Percentiles rank a stretch among this genome's conserved stretches.
Conservation (phyloP, 2,797 vertebrate species). For the Arctocebus calabarensis region DNA sequence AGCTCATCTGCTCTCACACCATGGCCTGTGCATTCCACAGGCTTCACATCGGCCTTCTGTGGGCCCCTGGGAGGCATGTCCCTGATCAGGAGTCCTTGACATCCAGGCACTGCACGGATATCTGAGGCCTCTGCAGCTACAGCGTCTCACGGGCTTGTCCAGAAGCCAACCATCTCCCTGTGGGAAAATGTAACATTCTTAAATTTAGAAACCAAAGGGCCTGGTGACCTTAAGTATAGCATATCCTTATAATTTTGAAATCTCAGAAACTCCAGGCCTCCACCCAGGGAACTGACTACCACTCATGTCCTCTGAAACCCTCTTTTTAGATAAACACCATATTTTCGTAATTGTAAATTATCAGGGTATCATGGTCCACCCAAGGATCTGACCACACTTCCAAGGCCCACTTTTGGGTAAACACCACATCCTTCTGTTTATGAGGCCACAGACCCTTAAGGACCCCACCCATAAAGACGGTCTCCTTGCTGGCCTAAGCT, state of each 20-base stretch:
- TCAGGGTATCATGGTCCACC: background rate
- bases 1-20: accelerated
- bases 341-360: background rate
- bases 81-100: background rate
- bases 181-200: background rate
- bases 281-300: background rate
- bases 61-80: background rate
- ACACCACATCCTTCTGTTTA: background rate
- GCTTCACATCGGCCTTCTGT: background rate
- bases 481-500: background rate
- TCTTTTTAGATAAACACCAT: background rate
- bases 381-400: background rate
- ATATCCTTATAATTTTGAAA: conserved; percentile 13
- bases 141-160: background rate
- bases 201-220: conserved; percentile 19
- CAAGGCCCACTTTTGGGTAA: background rate
- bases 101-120: background rate
- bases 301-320: background rate
- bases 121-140: background rate
- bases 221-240: background rate
- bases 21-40: background rate
- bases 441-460: background rate
- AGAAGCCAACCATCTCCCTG: background rate
- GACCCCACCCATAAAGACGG: too few relatives aligned
- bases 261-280: background rate